Base-by-base conservation (phyloP, 2,113 vertebrate species). In the Bos javanicus region DNA sequence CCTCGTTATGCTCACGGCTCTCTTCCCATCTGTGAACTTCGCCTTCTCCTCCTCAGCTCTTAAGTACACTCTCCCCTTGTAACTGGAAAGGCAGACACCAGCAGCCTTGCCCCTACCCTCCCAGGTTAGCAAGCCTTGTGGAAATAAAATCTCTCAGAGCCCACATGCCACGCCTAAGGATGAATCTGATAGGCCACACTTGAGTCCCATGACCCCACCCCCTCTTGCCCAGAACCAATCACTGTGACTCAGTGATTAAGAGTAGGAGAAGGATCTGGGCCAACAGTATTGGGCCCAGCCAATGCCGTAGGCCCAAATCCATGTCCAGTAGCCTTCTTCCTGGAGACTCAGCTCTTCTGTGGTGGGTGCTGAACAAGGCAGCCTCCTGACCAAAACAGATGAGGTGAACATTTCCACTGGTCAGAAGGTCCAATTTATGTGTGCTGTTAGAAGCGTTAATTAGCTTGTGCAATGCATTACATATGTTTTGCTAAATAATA, bases 381-480 rank as follows among this genome's bases (percentile, higher is more conserved):
- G 87, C 71, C 54, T 52, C 60, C 33, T 81, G 54, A 80, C 57
- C 54, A 92, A 87, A 46, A 74, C 93, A 89, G 33, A 86, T 54
- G 36, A 82, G 54, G 19, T 85, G 36, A 33, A 33, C 26, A 14
- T 60, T 33, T 76, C 39, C 43, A 86, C n/a, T 43, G 36, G 80
- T 80, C 86, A 81, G 92, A 60, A 83, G 62, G 21, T 59, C 62
- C 48, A 62, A 83, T 90, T 89, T 88, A 60, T 28, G 39, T 30
- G n/a, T 80, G 52, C 57, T 56, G 50, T 48, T 87, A 21, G n/a
- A 92, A 56, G 71, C 4, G 26, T 94, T 82, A 93, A 96, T 89
- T 78, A 93, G 36, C 12, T 91, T 83, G 33, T 91, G 78, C 94
- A 91, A 80, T 71, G 87, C 30, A 91, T 97, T 90, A 83, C 92